Conservation (phyloP, 53 echinoderm and acorn worm genomes). For the Echinarachnius parma region DNA sequence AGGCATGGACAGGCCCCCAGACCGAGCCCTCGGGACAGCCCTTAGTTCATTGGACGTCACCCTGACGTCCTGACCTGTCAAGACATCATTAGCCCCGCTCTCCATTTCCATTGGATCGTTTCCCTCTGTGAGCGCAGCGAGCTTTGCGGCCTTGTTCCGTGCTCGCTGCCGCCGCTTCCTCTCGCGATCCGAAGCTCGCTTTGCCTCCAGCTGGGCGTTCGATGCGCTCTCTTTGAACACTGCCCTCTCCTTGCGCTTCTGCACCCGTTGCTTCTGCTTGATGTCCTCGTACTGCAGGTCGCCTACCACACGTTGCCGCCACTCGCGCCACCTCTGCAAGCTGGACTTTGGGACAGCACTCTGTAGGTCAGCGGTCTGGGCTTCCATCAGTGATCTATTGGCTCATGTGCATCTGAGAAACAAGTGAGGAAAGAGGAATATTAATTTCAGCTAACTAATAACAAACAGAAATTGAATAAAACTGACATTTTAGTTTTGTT, state of each 20-base stretch:
- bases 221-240: constrained; percentile 24
- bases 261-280: constrained; percentile 38
- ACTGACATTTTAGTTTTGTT: too few relatives aligned
- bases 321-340: constrained; percentile 31
- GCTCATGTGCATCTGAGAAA: too few relatives aligned
- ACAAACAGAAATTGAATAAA: too few relatives aligned
- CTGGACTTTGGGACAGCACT: constrained; percentile 29
- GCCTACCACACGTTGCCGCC: constrained; percentile 17
- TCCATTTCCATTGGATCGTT: not conserved
- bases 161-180: constrained; percentile 33
- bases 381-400: too few relatives aligned
- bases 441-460: too few relatives aligned
- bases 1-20: constrained; percentile 9
- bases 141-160: constrained; percentile 13
- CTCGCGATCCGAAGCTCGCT: constrained; percentile 20
- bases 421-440: too few relatives aligned
- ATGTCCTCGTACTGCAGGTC: constrained; percentile 29
- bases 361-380: too few relatives aligned
- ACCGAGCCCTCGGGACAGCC: too few relatives aligned
- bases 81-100: too few relatives aligned
- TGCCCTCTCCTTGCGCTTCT: constrained; percentile 38
- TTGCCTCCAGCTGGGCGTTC: constrained; percentile 30
- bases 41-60: too few relatives aligned
- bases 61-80: too few relatives aligned
- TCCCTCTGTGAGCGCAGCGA: not conserved